Base-by-base conservation (phyloP, 2,888 invertebrate species). In the Hoplodrina blanda region DNA sequence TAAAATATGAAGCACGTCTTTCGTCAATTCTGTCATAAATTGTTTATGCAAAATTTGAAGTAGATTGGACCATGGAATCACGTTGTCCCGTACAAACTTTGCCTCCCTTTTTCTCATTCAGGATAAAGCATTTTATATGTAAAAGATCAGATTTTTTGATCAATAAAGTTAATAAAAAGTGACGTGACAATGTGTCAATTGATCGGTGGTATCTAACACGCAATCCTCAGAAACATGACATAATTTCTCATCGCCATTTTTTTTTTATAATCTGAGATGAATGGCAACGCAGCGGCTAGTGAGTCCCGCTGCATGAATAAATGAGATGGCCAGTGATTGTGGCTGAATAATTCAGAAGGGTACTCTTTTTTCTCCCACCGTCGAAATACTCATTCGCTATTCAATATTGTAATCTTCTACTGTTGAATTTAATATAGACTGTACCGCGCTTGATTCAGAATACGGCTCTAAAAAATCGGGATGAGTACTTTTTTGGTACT, bases 321-420 rank as follows among this genome's bases (percentile, higher is more conserved):
- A 91, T 92, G 92, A 92, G 91, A 84, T 83, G 90, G 86, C 89
- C 94, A 89, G 94, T 95, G 95, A 95, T 95, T 95, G 94, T 92
- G 85, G 85, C 87, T 94, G 93, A 94, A 95, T 94, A 84, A 94
- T 95, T 94, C 93, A 95, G 87, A 81, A 87, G 87, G 86, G 82
- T 76, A 81, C 72, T 76, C 73, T 81, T 85, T 86, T 85, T 82
- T 77, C 82, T 80, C 63, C 78, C 50, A 73, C 69, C 76, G 76
- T 72, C 81, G 82, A 85, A 82, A 86, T 80, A 83, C 84, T 87
- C 87, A 86, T 89, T 87, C 86, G 86, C 86, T 86, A 91, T 92
- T 91, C 92, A 90, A 91, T 91, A 91, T 90, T 90, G 91, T 91
- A 90, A 92, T 91, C 88, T 89, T 84, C 84, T 80, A 80, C 86